These are phyloP conservation scores for Cinara cedri DNA, from an alignment of 2,888 invertebrate species.

Conservation along the genomic window DNA sequence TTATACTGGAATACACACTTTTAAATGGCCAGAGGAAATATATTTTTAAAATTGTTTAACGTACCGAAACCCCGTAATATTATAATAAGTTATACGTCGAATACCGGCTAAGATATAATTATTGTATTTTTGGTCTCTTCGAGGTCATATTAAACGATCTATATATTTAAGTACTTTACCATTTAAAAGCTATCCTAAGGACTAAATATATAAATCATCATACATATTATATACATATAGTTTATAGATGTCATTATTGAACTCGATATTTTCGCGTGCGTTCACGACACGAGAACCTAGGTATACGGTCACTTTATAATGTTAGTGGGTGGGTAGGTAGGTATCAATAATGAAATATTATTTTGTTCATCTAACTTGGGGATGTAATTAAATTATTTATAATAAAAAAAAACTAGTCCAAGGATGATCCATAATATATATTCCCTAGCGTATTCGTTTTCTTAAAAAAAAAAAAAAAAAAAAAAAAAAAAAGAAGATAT, in stretches of 20 bases:
- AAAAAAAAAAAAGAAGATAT: too few species aligned
- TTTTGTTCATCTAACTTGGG: conserved; percentile 4
- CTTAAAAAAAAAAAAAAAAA: not conserved
- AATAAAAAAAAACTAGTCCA: not conserved
- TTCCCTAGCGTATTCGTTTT: not conserved
- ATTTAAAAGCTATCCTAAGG: not conserved
- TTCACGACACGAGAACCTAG: not conserved
- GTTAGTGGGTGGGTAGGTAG: too few species aligned
- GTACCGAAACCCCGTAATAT: too few species aligned
- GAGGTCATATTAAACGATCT: not conserved
- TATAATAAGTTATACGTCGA: too few species aligned
- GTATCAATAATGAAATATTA: not conserved
- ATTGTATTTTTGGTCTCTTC: not conserved
- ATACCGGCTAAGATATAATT: not conserved
- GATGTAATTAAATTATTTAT: conserved; percentile 33
- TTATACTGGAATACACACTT: too few species aligned
- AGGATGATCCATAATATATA: conserved; percentile 21
- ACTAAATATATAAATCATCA: too few species aligned
- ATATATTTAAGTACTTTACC: not conserved
- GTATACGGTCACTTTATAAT: not conserved
- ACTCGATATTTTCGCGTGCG: not conserved
- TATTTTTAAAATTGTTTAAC: too few species aligned
- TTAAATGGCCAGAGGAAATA: too few species aligned
- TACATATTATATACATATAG: not conserved
- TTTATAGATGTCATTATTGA: not conserved